These are phyloP conservation scores for Griposia aprilina DNA, from an alignment of 2,888 invertebrate species.

Conservation along the genomic window DNA sequence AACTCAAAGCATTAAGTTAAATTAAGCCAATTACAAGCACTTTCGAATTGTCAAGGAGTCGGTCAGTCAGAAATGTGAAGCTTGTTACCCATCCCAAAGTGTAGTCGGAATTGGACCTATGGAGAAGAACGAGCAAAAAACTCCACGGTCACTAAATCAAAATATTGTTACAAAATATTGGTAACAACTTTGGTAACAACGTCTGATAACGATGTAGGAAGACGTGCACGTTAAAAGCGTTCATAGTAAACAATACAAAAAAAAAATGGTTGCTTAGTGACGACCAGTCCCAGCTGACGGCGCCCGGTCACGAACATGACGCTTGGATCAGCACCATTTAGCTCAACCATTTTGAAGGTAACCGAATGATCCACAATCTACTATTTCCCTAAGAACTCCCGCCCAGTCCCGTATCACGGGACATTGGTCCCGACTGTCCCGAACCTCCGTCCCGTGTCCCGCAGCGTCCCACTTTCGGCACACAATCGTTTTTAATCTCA, in stretches of 20 bases:
- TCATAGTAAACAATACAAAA: not conserved
- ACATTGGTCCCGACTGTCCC: not conserved
- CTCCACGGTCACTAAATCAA: not conserved
- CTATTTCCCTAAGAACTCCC: not conserved
- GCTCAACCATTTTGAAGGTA: not conserved
- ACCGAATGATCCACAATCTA: not conserved
- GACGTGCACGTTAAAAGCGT: not conserved
- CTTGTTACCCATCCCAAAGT: not conserved
- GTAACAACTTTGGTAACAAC: not conserved
- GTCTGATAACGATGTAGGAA: not conserved
- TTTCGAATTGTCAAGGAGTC: not conserved
- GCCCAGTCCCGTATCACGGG: not conserved
- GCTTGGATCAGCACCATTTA: not conserved
- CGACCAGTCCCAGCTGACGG: not conserved
- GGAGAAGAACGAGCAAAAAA: not conserved
- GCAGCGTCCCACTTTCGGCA: conserved; percentile 18
- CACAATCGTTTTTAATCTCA: conserved; percentile 41
- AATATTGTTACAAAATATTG: too few species aligned
- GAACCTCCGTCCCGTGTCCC: not conserved
- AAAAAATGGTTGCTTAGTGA: too few species aligned
- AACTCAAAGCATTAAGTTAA: too few species aligned
- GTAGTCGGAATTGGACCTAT: not conserved
- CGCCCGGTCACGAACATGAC: not conserved
- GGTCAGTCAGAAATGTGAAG: not conserved
- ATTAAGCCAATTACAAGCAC: too few species aligned